These are phyloP conservation scores for Austrofundulus limnaeus DNA, from an alignment of 2,113 vertebrate species.

Conservation along the genomic window DNA sequence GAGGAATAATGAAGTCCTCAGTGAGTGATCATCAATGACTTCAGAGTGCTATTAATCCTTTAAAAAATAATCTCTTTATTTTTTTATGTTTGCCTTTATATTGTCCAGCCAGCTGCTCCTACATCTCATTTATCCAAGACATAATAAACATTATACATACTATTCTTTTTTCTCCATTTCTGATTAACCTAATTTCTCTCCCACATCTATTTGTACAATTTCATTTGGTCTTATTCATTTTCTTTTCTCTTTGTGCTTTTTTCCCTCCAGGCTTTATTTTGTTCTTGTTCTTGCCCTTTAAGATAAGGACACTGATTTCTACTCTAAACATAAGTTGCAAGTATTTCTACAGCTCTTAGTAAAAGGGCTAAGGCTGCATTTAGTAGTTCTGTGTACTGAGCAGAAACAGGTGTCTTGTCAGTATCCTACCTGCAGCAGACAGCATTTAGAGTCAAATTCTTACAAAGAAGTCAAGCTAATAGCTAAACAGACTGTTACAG, in stretches of 20 bases:
- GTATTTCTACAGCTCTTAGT: no score
- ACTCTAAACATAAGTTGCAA: background rate
- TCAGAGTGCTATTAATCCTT: constrained; percentile 71
- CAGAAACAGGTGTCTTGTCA: no score
- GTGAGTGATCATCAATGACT: constrained; percentile 73
- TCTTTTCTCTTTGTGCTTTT: background rate
- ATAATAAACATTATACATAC: constrained; percentile 70
- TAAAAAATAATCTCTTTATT: constrained; percentile 69
- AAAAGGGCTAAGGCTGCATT: no score
- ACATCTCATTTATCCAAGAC: constrained; percentile 70
- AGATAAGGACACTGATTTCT: no score
- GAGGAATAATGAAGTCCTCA: constrained; percentile 80
- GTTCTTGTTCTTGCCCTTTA: background rate
- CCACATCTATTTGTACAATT: constrained; percentile 2
- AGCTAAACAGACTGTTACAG: no score
- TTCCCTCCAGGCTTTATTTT: background rate
- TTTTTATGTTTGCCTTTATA: constrained; percentile 69
- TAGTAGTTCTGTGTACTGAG: no score
- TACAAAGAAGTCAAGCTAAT: no score
- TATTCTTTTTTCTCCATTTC: constrained; percentile 28
- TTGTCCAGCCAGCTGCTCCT: constrained; percentile 56
- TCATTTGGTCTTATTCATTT: constrained; percentile 1
- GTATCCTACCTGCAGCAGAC: no score
- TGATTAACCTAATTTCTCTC: constrained; percentile 22
- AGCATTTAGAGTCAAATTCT: no score